Conservation (phyloP, 2,113 vertebrate genomes). For the Neoarius graeffei region DNA sequence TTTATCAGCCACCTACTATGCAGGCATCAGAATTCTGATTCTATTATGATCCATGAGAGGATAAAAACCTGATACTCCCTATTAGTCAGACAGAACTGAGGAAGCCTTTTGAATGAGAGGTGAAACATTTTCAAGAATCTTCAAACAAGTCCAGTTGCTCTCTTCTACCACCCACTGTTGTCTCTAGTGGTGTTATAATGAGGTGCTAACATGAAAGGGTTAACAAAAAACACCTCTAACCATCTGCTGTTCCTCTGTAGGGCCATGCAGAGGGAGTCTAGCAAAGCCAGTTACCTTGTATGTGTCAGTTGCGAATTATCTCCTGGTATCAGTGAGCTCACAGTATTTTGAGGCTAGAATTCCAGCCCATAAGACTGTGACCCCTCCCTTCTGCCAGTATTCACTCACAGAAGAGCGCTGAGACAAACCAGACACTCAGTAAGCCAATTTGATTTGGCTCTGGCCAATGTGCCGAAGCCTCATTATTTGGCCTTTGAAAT, state of each 20-base stretch:
- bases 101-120: too few relatives aligned
- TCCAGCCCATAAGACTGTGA: slow-evolving; percentile 23
- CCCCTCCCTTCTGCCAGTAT: slow-evolving; percentile 27
- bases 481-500: slow-evolving; percentile 60
- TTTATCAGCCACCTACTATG: too few relatives aligned
- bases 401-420: slow-evolving; percentile 36
- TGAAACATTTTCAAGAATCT: too few relatives aligned
- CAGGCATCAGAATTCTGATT: too few relatives aligned
- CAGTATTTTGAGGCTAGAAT: slow-evolving; percentile 28
- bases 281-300: slow-evolving; percentile 20
- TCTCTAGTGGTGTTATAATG: slow-evolving; percentile 8
- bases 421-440: slow-evolving; percentile 37
- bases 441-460: slow-evolving; percentile 57
- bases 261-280: slow-evolving; percentile 24
- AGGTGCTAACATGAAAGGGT: slow-evolving; percentile 17
- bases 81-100: too few relatives aligned
- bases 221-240: slow-evolving; percentile 30
- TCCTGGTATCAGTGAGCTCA: slow-evolving; percentile 26
- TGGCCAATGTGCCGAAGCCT: slow-evolving; percentile 53
- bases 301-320: slow-evolving; percentile 39
- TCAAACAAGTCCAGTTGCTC: too few relatives aligned
- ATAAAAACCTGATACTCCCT: too few relatives aligned
- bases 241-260: slow-evolving; percentile 32
- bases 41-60: too few relatives aligned
- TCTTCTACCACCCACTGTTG: too few relatives aligned